Evolutionary conservation across 1,140 invertebrate species (phyloP).

Genomic region (Zaprionus africanus): DNA sequence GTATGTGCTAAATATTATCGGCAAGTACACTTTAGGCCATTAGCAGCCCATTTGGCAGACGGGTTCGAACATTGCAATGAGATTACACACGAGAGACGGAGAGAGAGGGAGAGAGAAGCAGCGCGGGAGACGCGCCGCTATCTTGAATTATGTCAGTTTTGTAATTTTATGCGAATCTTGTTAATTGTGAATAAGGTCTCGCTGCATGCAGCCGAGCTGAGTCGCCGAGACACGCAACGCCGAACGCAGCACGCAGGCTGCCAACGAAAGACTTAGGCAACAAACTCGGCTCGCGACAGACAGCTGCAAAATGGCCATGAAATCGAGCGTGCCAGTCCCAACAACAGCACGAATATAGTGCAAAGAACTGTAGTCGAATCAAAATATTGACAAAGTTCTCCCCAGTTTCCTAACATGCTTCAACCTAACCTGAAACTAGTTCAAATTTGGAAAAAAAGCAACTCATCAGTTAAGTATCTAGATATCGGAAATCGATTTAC

Average conservation of each 20-base stretch:
- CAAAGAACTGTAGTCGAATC: constrained; percentile 1
- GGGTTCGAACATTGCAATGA: constrained; percentile 34
- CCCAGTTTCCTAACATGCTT: background rate
- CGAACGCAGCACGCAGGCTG: constrained; percentile 50
- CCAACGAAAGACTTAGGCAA: constrained; percentile 73
- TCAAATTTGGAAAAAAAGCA: background rate
- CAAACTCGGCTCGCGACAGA: constrained; percentile 57
- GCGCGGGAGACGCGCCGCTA: constrained; percentile 41
- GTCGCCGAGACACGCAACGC: background rate
- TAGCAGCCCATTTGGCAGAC: constrained; percentile 78
- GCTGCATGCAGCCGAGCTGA: background rate
- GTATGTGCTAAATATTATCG: constrained; percentile 78
- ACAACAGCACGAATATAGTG: constrained; percentile 10
- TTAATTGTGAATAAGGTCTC: constrained; percentile 70
- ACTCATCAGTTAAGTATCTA: background rate
- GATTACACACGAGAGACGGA: constrained; percentile 52
- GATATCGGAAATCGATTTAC: background rate
- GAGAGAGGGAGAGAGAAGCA: constrained; percentile 7
- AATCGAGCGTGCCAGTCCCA: constrained; percentile 18
- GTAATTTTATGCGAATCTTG: constrained; percentile 81
- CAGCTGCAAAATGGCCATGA: constrained; percentile 47
- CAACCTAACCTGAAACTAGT: background rate
- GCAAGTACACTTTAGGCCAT: constrained; percentile 82
- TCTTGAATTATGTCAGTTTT: constrained; percentile 83
- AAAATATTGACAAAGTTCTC: constrained; percentile 1